These are phyloP conservation scores for Isoperla grammatica DNA, from an alignment of 2,888 invertebrate species.

Conservation along the genomic window DNA sequence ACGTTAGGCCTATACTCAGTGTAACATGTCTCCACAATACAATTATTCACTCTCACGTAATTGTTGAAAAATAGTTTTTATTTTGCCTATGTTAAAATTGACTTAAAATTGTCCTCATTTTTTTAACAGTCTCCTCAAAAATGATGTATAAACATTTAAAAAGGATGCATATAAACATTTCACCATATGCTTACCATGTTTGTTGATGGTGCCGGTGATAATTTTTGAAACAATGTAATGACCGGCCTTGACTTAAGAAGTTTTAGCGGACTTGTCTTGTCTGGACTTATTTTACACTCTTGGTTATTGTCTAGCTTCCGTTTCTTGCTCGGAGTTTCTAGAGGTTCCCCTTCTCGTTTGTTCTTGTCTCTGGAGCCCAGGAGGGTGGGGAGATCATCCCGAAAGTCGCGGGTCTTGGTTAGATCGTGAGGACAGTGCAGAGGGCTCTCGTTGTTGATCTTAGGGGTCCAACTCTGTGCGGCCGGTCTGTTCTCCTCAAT, in stretches of 20 bases:
- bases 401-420: conserved; percentile 48
- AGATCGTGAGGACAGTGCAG: conserved; percentile 59
- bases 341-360: too few species aligned
- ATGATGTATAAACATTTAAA: too few species aligned
- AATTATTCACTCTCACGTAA: too few species aligned
- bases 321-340: not conserved
- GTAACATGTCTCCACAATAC: too few species aligned
- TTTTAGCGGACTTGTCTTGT: not conserved
- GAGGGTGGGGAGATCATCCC: conserved; percentile 51
- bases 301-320: not conserved
- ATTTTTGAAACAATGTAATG: not conserved
- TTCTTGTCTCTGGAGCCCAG: not conserved
- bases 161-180: too few species aligned
- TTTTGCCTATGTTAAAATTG: too few species aligned
- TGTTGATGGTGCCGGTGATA: not conserved
- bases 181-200: too few species aligned
- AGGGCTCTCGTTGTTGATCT: conserved; percentile 49
- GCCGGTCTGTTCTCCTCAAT: conserved; percentile 41
- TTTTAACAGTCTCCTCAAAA: too few species aligned
- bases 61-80: too few species aligned
- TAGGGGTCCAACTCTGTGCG: conserved; percentile 26
- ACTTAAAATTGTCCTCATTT: too few species aligned
- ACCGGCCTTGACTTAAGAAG: not conserved
- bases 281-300: not conserved
- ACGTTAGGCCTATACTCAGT: too few species aligned